Conservation (phyloP, 1,140 invertebrate species). For the Ips typographus region DNA sequence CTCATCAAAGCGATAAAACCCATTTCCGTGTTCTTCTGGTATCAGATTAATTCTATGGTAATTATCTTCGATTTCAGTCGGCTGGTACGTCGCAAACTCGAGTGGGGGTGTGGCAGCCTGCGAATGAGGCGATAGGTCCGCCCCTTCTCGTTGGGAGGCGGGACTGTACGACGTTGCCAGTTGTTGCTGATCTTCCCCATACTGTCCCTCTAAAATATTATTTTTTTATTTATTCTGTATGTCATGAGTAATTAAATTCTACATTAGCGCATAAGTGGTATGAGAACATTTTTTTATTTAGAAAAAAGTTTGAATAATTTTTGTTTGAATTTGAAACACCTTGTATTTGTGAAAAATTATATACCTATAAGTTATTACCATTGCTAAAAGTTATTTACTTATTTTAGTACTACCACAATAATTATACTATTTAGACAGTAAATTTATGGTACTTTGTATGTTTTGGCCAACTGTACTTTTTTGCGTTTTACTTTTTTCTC, state of each 20-base stretch:
- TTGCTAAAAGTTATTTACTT: no score
- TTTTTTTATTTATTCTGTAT: not conserved
- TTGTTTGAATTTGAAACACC: no score
- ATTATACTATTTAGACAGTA: no score
- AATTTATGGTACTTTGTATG: no score
- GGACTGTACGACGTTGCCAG: slow-evolving; percentile 45
- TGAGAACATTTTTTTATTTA: not conserved
- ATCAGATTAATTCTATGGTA: slow-evolving; percentile 35
- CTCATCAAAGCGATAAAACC: slow-evolving; percentile 46
- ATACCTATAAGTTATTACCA: no score
- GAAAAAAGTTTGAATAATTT: no score
- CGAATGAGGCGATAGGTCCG: slow-evolving; percentile 48
- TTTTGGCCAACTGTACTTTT: no score
- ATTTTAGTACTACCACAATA: no score
- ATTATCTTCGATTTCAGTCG: slow-evolving; percentile 40
- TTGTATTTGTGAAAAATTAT: no score
- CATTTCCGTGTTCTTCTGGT: slow-evolving; percentile 40
- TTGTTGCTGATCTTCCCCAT: slow-evolving; percentile 4
- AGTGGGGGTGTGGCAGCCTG: slow-evolving; percentile 44
- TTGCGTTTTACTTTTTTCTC: no score
- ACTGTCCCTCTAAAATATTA: slow-evolving; percentile 11
- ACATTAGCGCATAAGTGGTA: not conserved
- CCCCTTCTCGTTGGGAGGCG: slow-evolving; percentile 49
- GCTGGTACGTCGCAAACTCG: slow-evolving; percentile 44
- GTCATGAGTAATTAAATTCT: not conserved